These are phyloP conservation scores for Idaea biselata DNA, from an alignment of 2,888 invertebrate species.

Conservation along the genomic window DNA sequence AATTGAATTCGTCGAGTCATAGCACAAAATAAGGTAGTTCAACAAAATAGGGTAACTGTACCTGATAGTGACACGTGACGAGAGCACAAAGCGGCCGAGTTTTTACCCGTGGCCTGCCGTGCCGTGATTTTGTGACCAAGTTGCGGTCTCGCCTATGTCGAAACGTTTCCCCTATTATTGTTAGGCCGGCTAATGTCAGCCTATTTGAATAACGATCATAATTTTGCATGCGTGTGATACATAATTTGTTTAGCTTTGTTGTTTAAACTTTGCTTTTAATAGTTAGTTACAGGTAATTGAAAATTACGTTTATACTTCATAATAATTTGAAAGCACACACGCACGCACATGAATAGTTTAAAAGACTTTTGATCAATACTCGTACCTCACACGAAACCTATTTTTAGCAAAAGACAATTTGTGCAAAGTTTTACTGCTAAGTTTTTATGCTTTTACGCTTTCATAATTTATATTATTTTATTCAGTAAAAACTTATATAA, in stretches of 20 bases:
- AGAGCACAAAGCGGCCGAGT: constrained; percentile 32
- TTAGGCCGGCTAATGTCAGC: neutral
- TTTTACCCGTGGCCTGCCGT: neutral
- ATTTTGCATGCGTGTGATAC: neutral
- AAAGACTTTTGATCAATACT: too few relatives aligned
- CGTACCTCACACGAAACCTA: too few relatives aligned
- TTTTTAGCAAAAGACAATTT: too few relatives aligned
- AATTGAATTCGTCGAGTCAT: constrained; percentile 4
- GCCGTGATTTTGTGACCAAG: constrained; percentile 1
- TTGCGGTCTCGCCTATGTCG: constrained; percentile 7
- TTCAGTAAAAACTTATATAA: too few relatives aligned
- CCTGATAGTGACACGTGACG: constrained; percentile 34
- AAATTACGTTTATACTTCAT: neutral
- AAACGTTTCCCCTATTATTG: constrained; percentile 4
- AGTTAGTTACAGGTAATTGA: too few relatives aligned
- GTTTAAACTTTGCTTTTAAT: too few relatives aligned
- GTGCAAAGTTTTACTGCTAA: too few relatives aligned
- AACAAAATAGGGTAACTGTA: constrained; percentile 14
- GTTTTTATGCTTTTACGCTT: too few relatives aligned
- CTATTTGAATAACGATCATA: neutral
- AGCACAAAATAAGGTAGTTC: constrained; percentile 19
- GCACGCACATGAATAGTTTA: too few relatives aligned
- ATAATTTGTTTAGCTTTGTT: too few relatives aligned
- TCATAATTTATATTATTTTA: too few relatives aligned
- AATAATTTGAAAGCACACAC: neutral